phyloP scores from a whole-genome alignment of 1,140 invertebrate genomes.

The Pygmarrhopalites habei region DNA sequence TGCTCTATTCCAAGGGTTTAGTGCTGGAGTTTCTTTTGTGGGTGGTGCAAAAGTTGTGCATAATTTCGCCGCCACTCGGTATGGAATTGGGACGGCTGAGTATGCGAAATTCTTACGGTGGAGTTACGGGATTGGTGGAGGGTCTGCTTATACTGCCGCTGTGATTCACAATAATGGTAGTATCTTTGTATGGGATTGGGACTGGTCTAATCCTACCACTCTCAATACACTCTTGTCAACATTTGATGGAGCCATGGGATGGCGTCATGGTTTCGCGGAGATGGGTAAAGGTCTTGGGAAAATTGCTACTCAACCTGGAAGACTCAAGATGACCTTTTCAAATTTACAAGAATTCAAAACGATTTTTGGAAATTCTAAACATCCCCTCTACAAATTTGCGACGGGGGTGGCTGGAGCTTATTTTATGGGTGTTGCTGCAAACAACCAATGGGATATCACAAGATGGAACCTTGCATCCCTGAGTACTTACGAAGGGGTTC shows the following conservation, averaged over 20 bases:
- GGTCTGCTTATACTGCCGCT: not conserved
- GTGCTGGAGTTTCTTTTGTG: not conserved
- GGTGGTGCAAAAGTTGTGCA: not conserved
- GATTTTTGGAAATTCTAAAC: slow-evolving; percentile 6
- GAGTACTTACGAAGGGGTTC: slow-evolving; percentile 18
- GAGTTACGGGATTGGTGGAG: not conserved
- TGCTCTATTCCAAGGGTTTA: slow-evolving; percentile 15
- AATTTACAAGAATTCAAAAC: not conserved
- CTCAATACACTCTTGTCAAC: not conserved
- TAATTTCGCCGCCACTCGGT: not conserved
- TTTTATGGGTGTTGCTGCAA: slow-evolving; percentile 1
- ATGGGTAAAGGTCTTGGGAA: not conserved
- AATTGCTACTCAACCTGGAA: not conserved
- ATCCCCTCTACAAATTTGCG: slow-evolving; percentile 8
- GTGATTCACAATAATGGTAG: slow-evolving; percentile 6
- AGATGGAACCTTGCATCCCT: slow-evolving; percentile 4
- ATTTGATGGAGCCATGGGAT: slow-evolving; percentile 3
- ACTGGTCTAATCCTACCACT: slow-evolving; percentile 6
- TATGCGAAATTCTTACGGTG: not conserved
- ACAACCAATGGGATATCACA: slow-evolving; percentile 13
- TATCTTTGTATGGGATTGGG: slow-evolving; percentile 20
- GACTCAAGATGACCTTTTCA: not conserved
- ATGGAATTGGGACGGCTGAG: not conserved
- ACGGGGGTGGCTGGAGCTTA: not conserved
- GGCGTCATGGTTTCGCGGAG: not conserved